phyloP scores from a whole-genome alignment of 1,140 invertebrate genomes.

The Campodea augens region DNA sequence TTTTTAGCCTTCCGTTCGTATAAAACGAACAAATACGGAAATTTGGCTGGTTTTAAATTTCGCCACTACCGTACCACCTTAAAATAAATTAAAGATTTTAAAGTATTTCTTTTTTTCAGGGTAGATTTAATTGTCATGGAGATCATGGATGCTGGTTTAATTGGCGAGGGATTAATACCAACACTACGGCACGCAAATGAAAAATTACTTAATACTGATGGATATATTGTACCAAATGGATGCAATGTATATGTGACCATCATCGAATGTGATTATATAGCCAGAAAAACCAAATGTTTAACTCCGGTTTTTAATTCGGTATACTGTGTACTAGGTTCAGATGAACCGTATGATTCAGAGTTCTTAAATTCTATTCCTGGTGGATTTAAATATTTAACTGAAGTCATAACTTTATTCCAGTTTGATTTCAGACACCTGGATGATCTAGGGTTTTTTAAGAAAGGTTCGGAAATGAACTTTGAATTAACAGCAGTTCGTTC shows the following conservation, averaged over 20 bases:
- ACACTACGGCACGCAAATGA: slow-evolving; percentile 45
- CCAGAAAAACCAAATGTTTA: slow-evolving; percentile 25
- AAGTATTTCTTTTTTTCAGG: slow-evolving; percentile 21
- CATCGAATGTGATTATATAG: slow-evolving; percentile 27
- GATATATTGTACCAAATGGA: slow-evolving; percentile 36
- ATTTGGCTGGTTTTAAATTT: too few species aligned
- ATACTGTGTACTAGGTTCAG: slow-evolving; percentile 12
- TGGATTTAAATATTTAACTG: slow-evolving; percentile 35
- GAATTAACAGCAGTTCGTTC: slow-evolving; percentile 21
- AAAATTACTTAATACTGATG: slow-evolving; percentile 27
- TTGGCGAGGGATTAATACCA: slow-evolving; percentile 49
- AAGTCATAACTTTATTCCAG: slow-evolving; percentile 26
- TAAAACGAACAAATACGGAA: not conserved
- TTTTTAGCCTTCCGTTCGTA: not conserved
- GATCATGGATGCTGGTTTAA: slow-evolving; percentile 54
- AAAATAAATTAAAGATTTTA: not conserved
- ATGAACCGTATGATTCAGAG: slow-evolving; percentile 41
- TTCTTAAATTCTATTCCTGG: slow-evolving; percentile 31
- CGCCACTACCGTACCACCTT: too few species aligned
- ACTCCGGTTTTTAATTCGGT: slow-evolving; percentile 15
- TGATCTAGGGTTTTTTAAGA: slow-evolving; percentile 15
- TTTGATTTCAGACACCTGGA: slow-evolving; percentile 18
- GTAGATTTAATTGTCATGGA: slow-evolving; percentile 48
- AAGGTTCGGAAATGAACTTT: slow-evolving; percentile 10
- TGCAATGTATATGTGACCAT: slow-evolving; percentile 41